Evolutionary conservation across 2,888 invertebrate species (phyloP).

Genomic region (Dryococelus australis): DNA sequence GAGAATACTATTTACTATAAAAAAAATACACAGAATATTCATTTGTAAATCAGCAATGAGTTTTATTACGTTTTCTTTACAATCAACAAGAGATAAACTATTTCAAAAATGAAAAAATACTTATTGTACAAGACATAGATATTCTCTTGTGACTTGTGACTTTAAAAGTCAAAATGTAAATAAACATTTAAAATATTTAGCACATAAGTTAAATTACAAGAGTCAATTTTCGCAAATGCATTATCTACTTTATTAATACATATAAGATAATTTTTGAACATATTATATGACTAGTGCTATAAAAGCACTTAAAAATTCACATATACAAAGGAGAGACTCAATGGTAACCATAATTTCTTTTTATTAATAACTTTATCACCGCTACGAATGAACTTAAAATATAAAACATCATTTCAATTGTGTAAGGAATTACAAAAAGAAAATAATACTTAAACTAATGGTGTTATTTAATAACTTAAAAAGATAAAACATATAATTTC

Average conservation of each 20-base stretch:
- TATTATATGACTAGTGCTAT: slow-evolving; percentile 44
- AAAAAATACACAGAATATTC: neutral
- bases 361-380: slow-evolving; percentile 21
- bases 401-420: neutral
- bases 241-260: slow-evolving; percentile 23
- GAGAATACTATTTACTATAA: neutral
- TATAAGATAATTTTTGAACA: slow-evolving; percentile 24
- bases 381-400: slow-evolving; percentile 11
- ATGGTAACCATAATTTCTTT: slow-evolving; percentile 29
- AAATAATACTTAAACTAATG: neutral
- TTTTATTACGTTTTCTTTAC: neutral
- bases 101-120: neutral
- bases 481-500: neutral
- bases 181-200: neutral
- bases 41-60: slow-evolving; percentile 16
- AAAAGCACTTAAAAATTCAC: slow-evolving; percentile 41
- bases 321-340: slow-evolving; percentile 21
- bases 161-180: neutral
- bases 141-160: neutral
- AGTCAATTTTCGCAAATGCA: neutral
- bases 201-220: slow-evolving; percentile 7
- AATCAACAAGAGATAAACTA: slow-evolving; percentile 16
- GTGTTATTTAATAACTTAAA: slow-evolving; percentile 2
- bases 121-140: slow-evolving; percentile 6
- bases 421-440: neutral